These are phyloP conservation scores for Hermetia illucens DNA, from an alignment of 1,140 invertebrate genomes.

Conservation along the genomic window DNA sequence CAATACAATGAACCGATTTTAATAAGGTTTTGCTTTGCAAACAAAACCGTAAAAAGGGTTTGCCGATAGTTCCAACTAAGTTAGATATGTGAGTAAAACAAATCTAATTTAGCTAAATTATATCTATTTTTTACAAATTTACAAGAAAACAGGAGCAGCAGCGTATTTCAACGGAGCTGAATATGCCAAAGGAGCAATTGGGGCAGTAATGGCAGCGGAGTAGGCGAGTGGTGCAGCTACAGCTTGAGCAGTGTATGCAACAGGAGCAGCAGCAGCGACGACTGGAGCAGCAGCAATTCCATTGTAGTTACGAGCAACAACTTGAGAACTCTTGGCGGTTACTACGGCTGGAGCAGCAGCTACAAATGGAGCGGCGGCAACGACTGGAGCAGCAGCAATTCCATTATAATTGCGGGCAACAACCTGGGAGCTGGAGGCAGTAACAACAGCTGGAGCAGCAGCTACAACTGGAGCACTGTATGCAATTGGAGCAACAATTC, in stretches of 20 bases:
- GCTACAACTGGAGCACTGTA: slow-evolving; percentile 18
- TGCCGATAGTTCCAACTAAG: too few species aligned
- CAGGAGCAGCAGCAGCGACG: slow-evolving; percentile 12
- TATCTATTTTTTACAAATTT: too few species aligned
- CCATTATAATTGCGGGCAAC: slow-evolving; percentile 32
- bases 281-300: slow-evolving; percentile 21
- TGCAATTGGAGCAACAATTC: slow-evolving; percentile 11
- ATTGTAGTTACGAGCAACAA: slow-evolving; percentile 16
- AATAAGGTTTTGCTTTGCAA: too few species aligned
- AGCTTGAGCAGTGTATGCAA: slow-evolving; percentile 22
- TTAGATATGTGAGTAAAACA: too few species aligned
- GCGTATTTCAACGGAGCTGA: slow-evolving; percentile 25
- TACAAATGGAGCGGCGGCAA: slow-evolving; percentile 16
- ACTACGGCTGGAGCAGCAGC: slow-evolving; percentile 9
- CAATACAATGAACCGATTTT: too few species aligned
- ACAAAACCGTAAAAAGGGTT: too few species aligned
- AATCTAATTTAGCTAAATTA: too few species aligned
- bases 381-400: slow-evolving; percentile 18
- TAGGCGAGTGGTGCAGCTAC: slow-evolving; percentile 10
- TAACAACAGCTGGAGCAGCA: slow-evolving; percentile 22
- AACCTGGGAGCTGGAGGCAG: slow-evolving; percentile 33
- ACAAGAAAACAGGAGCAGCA: slow-evolving; percentile 14
- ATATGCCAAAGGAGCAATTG: slow-evolving; percentile 16
- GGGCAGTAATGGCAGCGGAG: slow-evolving; percentile 10
- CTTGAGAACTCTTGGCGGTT: slow-evolving; percentile 4